A percentile compares a stretch with the other conserved stretches of the same genome.
Conservation (phyloP, 2,888 invertebrate species). For the Nymphalis urticae region DNA sequence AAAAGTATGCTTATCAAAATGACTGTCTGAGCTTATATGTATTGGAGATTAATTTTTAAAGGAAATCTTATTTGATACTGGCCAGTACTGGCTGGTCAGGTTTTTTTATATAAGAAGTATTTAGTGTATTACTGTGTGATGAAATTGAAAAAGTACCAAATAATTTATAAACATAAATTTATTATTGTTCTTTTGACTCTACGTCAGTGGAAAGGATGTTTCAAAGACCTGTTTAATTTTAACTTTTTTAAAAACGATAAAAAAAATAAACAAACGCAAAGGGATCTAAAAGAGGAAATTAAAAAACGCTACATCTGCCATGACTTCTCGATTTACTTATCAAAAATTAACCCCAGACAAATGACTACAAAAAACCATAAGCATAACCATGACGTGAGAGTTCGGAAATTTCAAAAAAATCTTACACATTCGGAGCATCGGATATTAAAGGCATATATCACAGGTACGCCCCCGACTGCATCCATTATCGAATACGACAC, state of each 20-base stretch:
- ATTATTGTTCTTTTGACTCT: too few relatives aligned
- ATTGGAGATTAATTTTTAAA: constrained; percentile 11
- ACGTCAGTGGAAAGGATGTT: too few relatives aligned
- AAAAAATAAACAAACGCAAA: constrained; percentile 28
- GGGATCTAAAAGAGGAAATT: constrained; percentile 53
- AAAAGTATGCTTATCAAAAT: constrained; percentile 26
- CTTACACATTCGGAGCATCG: constrained; percentile 55
- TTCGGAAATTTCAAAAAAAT: constrained; percentile 53
- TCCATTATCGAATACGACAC: constrained; percentile 45
- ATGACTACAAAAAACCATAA: constrained; percentile 66
- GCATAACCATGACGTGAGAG: constrained; percentile 54
- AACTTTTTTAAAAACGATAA: not conserved
- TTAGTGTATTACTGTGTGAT: too few relatives aligned
- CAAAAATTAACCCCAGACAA: constrained; percentile 59
- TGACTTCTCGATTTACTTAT: constrained; percentile 50
- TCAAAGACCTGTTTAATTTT: too few relatives aligned
- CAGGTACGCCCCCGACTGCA: constrained; percentile 48
- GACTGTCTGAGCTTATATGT: constrained; percentile 25
- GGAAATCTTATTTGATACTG: not conserved
- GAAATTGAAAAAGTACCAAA: too few relatives aligned
- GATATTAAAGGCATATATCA: constrained; percentile 54
- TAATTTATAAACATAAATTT: too few relatives aligned
- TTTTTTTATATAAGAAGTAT: too few relatives aligned
- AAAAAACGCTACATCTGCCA: constrained; percentile 67
- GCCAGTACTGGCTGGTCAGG: not conserved